phyloP scores from a whole-genome alignment of 2,797 vertebrate genomes.

The Loriculus beryllinus region DNA sequence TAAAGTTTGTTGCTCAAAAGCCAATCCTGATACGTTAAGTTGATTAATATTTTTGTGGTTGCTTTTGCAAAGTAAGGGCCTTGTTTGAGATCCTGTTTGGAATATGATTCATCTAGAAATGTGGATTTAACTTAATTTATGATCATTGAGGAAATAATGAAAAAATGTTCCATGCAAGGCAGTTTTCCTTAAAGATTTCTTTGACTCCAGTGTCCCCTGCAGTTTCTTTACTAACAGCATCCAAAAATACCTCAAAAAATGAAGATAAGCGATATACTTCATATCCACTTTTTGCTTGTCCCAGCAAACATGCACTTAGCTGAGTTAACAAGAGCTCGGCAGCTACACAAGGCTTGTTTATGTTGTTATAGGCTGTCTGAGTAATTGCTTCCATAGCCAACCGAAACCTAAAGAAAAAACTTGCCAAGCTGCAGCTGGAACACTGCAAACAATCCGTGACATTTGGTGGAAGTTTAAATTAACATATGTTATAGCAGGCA shows the following conservation, averaged over 20 bases:
- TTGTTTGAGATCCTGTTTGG: not conserved
- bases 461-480: slow-evolving; percentile 63
- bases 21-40: not conserved
- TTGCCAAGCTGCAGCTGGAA: slow-evolving; percentile 46
- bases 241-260: not conserved
- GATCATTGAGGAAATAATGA: not conserved
- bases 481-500: slow-evolving; percentile 55
- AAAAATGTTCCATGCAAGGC: not conserved
- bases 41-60: not conserved
- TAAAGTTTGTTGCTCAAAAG: not conserved
- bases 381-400: slow-evolving; percentile 38
- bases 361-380: slow-evolving; percentile 42
- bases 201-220: not conserved
- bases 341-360: slow-evolving; percentile 38
- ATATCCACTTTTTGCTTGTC: not conserved
- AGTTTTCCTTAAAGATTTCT: not conserved
- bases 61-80: not conserved
- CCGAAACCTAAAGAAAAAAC: slow-evolving; percentile 42
- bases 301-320: slow-evolving; percentile 44
- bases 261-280: not conserved
- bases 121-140: not conserved
- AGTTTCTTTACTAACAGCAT: not conserved
- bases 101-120: not conserved
- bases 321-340: slow-evolving; percentile 22
- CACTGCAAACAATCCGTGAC: slow-evolving; percentile 32